Conservation (phyloP, 2,113 vertebrate genomes). For the Ifrita kowaldi region DNA sequence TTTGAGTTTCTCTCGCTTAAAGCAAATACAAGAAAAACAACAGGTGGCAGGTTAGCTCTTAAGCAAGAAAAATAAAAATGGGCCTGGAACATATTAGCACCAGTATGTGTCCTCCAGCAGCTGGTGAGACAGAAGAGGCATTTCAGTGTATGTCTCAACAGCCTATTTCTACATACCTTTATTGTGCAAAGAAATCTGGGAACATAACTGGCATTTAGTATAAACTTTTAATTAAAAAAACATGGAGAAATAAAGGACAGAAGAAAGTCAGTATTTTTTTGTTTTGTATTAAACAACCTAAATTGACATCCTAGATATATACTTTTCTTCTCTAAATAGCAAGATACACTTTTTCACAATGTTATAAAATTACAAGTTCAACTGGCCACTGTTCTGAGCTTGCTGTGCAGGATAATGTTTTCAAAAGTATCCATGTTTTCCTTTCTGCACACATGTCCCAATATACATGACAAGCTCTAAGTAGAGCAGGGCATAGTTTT, state of each 20-base stretch:
- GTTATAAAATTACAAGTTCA: neutral
- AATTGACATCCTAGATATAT: neutral
- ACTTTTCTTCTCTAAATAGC: neutral
- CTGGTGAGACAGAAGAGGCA: neutral
- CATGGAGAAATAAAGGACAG: neutral
- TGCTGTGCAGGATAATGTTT: neutral
- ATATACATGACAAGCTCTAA: neutral
- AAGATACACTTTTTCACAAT: neutral
- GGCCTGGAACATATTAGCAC: neutral
- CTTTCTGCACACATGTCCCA: neutral
- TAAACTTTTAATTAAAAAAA: neutral
- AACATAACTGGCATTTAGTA: neutral
- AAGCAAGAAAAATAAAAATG: neutral
- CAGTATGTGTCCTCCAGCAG: neutral
- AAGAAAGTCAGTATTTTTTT: neutral
- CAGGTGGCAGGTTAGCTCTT: neutral
- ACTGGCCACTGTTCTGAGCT: neutral
- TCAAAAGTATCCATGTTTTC: neutral
- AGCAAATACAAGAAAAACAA: neutral
- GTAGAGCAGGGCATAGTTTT: neutral
- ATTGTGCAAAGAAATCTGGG: neutral
- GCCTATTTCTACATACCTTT: neutral
- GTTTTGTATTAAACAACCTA: neutral
- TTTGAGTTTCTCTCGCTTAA: neutral
- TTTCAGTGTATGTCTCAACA: neutral